Percentiles rank a stretch among this genome's conserved stretches.
These are phyloP conservation scores for Peromyscus eremicus DNA, from an alignment of 2,797 vertebrate species.

Conservation along the genomic window DNA sequence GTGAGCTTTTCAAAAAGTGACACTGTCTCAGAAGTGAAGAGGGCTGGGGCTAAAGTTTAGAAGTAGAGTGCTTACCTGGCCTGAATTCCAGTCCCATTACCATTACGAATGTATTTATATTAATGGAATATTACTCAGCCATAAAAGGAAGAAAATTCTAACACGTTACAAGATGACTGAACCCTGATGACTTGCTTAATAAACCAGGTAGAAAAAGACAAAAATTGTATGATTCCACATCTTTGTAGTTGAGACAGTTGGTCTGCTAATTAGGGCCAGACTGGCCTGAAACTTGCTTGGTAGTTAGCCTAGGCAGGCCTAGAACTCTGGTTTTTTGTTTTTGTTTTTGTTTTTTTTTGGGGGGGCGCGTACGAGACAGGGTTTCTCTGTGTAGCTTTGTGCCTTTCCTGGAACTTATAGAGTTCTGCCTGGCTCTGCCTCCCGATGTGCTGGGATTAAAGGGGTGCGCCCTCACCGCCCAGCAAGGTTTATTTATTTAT, in stretches of 20 bases:
- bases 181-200: not conserved
- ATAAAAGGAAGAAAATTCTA: not conserved
- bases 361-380: too few species aligned
- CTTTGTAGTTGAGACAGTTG: not conserved
- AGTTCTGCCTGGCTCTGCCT: not conserved
- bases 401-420: not conserved
- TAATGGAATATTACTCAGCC: not conserved
- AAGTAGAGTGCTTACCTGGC: not conserved
- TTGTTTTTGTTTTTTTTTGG: too few species aligned
- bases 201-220: not conserved
- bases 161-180: not conserved
- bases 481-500: too few species aligned
- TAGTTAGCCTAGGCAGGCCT: not conserved
- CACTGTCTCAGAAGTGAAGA: not conserved
- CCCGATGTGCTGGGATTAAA: not conserved
- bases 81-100: not conserved
- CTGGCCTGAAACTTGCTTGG: not conserved
- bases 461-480: too few species aligned
- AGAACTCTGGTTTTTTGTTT: not conserved
- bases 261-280: not conserved
- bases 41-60: not conserved
- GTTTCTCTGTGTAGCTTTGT: not conserved
- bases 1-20: not conserved
- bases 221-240: not conserved
- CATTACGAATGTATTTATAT: not conserved